These are phyloP conservation scores for Cheirogaleus medius DNA, from an alignment of 2,113 vertebrate genomes.

Conservation along the genomic window DNA sequence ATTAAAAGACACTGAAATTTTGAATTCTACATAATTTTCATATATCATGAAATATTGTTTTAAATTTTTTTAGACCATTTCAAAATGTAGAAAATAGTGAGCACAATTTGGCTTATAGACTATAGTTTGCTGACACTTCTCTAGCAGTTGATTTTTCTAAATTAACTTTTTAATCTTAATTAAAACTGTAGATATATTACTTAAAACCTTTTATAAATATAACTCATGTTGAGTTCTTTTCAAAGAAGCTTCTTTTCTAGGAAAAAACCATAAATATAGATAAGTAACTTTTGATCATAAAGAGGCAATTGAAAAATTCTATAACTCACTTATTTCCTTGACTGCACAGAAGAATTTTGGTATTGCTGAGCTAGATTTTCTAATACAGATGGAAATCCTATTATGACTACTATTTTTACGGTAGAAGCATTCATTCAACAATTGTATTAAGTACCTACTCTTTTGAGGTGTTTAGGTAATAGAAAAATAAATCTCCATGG, in stretches of 20 bases:
- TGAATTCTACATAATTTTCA: constrained; percentile 45
- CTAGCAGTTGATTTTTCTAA: constrained; percentile 28
- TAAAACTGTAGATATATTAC: constrained; percentile 18
- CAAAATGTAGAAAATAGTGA: background rate
- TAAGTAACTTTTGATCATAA: constrained; percentile 19
- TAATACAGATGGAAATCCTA: background rate
- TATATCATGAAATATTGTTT: constrained; percentile 38
- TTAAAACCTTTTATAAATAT: constrained; percentile 46
- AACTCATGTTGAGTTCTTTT: constrained; percentile 44
- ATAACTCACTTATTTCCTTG: constrained; percentile 13
- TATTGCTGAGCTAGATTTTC: constrained; percentile 45
- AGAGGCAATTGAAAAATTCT: constrained; percentile 23
- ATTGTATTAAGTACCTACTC: background rate
- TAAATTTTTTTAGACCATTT: background rate
- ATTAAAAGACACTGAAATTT: constrained; percentile 14
- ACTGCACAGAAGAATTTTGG: background rate
- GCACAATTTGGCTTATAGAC: background rate
- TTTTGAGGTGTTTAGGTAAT: background rate
- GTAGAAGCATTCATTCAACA: background rate
- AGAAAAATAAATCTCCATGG: constrained; percentile 21
- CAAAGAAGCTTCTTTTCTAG: constrained; percentile 22
- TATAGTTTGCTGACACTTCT: background rate
- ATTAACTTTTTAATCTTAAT: constrained; percentile 47
- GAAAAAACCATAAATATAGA: background rate
- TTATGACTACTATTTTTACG: constrained; percentile 27